Base-by-base conservation (phyloP, 2,113 vertebrate species). In the Mesocricetus auratus region DNA sequence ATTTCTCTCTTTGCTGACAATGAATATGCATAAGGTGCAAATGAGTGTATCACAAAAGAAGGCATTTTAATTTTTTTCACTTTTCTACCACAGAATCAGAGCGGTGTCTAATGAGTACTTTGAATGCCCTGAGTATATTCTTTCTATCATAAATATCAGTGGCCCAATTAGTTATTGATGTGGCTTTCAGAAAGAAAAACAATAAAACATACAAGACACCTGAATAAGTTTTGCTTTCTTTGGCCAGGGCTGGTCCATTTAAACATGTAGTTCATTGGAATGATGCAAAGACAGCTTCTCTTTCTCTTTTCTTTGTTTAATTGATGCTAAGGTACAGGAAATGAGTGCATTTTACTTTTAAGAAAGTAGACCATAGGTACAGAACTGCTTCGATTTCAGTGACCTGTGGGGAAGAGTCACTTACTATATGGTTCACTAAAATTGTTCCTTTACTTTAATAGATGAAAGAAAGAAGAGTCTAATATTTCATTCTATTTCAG, bases 401-500 rank as follows among this genome's bases (percentile, higher is more conserved):
- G 97, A 98, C 96, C 98, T 96, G 98, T 98, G 96, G 97, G 97
- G 96, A 98, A 98, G 92, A 98, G 97, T 97, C 92, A 98, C 97
- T 98, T 97, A 97, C 98, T 98, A 93, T 77, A 97, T 81, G 98
- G 97, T 98, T 98, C 98, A 98, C 98, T 98, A 93, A 97, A 98
- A 98, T 98, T 98, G 97, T 98, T 98, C 97, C 98, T 98, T 97
- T 97, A 88, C 97, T 98, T 97, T 97, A 97, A 98, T 93, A 98
- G 97, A 98, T 98, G 96, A 98, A 98, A 98, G 98, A 98, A 95
- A 91, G 97, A 97, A 97, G 92, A 98, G 97, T 98, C 97, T 97
- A 97, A 98, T 97, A 98, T 98, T 98, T 98, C 98, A 98, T 98
- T 97, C 98, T 96, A 62, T 98, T 98, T 98, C 98, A 98, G 98